A percentile compares a stretch with the other conserved stretches of the same genome.
Evolutionary conservation across 1,140 invertebrate species (phyloP).

Genomic region (Ips nitidus): DNA sequence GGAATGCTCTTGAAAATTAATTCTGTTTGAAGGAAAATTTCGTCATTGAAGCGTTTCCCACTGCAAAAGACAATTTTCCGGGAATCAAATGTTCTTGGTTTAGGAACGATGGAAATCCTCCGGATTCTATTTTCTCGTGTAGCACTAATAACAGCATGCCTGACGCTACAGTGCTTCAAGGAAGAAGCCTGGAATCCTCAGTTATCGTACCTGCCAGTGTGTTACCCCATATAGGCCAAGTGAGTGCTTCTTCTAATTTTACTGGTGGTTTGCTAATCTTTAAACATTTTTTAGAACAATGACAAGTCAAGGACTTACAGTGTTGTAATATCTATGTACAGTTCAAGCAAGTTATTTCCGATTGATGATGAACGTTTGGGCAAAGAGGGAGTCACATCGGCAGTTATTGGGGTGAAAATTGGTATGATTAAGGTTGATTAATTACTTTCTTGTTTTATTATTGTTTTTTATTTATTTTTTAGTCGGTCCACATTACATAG

Average conservation of each 20-base stretch:
- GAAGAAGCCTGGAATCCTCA: conserved; percentile 68
- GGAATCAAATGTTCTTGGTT: conserved; percentile 79
- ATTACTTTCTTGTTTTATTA: background rate
- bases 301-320: conserved; percentile 51
- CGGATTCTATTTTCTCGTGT: conserved; percentile 47
- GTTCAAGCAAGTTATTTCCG: conserved; percentile 70
- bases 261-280: background rate
- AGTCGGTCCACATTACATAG: conserved; percentile 15
- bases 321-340: conserved; percentile 70
- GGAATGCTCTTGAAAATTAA: too few species aligned
- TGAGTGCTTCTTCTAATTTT: conserved; percentile 1
- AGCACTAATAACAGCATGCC: conserved; percentile 44
- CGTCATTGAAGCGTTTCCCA: conserved; percentile 70
- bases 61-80: conserved; percentile 66
- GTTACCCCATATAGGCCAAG: conserved; percentile 43
- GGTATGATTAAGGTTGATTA: conserved; percentile 46
- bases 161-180: conserved; percentile 59
- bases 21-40: conserved; percentile 54
- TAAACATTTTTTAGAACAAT: conserved; percentile 3
- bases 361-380: conserved; percentile 41
- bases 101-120: conserved; percentile 47
- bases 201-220: conserved; percentile 69
- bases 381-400: conserved; percentile 60
- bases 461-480: conserved; percentile 9
- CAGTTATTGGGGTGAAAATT: conserved; percentile 66